Percentiles rank a stretch among this genome's conserved stretches.
phyloP scores from a whole-genome alignment of 2,888 invertebrate genomes.

The Pedicia rivosa region DNA sequence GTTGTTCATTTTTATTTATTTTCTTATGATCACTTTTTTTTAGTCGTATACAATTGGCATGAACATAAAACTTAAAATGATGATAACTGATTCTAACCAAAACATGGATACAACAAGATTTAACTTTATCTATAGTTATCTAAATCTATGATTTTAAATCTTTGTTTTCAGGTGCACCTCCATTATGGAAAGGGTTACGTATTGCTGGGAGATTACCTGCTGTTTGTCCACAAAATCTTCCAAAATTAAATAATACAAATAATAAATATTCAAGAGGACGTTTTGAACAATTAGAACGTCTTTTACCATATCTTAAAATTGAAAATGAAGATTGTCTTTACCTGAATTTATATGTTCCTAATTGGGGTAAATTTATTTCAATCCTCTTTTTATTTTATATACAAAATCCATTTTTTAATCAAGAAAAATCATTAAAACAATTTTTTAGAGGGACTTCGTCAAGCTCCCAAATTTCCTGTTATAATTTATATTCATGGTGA shows the following conservation, averaged over 20 bases:
- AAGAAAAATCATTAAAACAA: not conserved
- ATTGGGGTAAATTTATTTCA: conserved; percentile 47
- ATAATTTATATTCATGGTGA: conserved; percentile 90
- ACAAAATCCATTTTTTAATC: not conserved
- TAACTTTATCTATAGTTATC: too few species aligned
- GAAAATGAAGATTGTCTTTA: conserved; percentile 81
- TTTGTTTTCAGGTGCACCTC: conserved; percentile 43
- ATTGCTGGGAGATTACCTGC: conserved; percentile 56
- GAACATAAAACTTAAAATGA: too few species aligned
- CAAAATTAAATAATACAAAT: conserved; percentile 41
- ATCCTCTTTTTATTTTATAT: not conserved
- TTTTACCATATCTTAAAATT: conserved; percentile 50
- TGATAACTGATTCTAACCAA: too few species aligned
- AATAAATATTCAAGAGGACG: conserved; percentile 47
- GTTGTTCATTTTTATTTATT: too few species aligned
- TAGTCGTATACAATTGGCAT: too few species aligned
- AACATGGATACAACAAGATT: too few species aligned
- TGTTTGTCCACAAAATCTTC: conserved; percentile 75
- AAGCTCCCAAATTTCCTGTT: conserved; percentile 53
- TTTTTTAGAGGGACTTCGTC: not conserved
- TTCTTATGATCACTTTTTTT: too few species aligned
- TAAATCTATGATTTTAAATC: too few species aligned
- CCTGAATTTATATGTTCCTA: conserved; percentile 82
- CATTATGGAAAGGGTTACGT: conserved; percentile 59
- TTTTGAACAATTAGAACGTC: conserved; percentile 50